Conservation (phyloP, 2,113 vertebrate genomes). For the Chamaetylas fuelleborni region DNA sequence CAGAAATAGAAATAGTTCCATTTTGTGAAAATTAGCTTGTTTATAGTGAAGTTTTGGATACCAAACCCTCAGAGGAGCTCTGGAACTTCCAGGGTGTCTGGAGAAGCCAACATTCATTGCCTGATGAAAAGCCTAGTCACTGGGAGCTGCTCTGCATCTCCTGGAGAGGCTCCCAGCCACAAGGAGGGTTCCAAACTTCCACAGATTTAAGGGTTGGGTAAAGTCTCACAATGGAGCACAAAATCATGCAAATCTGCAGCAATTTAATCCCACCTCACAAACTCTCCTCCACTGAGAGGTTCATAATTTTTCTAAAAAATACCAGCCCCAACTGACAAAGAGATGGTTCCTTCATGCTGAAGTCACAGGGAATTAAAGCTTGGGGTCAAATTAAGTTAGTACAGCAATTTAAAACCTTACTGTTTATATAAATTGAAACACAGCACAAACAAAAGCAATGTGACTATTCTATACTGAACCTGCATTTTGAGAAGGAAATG, state of each 20-base stretch:
- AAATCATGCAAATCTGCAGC: not conserved
- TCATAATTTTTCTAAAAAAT: not conserved
- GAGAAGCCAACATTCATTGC: not conserved
- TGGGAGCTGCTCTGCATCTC: not conserved
- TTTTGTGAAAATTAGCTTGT: constrained; percentile 21
- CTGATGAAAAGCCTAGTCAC: not conserved
- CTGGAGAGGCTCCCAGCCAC: constrained; percentile 19
- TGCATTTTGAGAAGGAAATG: not conserved
- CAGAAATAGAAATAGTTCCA: constrained; percentile 43
- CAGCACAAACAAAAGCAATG: not conserved
- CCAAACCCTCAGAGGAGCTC: not conserved
- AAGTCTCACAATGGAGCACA: not conserved
- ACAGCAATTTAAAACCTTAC: not conserved
- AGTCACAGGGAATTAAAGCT: not conserved
- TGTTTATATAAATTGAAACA: not conserved
- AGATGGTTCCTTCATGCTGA: not conserved
- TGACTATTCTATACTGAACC: not conserved
- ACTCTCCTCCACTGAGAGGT: not conserved
- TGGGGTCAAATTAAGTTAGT: not conserved
- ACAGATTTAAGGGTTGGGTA: not conserved
- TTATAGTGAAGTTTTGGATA: constrained; percentile 51
- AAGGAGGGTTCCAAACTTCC: not conserved
- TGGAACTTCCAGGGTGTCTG: not conserved
- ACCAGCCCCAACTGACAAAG: not conserved
- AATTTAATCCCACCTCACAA: not conserved